Base-by-base conservation (phyloP, 2,888 invertebrate genomes). In the Hydrotaea diabolus region DNA sequence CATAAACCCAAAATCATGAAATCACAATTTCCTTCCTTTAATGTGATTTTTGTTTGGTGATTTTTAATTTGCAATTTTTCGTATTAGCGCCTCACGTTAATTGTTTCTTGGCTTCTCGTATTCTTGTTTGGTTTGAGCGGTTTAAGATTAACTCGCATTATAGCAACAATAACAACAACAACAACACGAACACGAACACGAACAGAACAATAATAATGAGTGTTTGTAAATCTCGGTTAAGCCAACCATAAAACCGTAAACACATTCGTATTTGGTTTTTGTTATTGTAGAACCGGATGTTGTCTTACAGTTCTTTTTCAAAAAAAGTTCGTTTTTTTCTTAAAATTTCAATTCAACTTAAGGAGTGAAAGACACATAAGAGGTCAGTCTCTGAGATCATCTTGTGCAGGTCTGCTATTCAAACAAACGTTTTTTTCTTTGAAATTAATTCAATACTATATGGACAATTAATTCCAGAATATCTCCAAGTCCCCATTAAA, bases 21-120 rank as follows among this genome's bases (percentile, higher is more conserved):
- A 64, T 84, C 75, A 73, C 79, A 77, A 73, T 74, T 85, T 85
- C 84, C 82, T 82, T 85, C 75, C 71, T 82, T 79, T 82, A 53
- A 66, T 59, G 39, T 31, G 19, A 46, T 64, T 21, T 64, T 21
- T 31, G 7, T 23, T 46, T 69, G 66, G 66, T 66, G 9, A 66
- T 69, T 69, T 73, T 77, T 62, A 66, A 79, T 79, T 77, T 46
- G 31, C 64, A 76, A 59, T 66, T 77, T n/a, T 79, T 81, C 36
- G 76, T 84, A 39, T 78, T 75, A 59, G 55, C 78, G 13, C n/a
- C 72, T n/a, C 23, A 13, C 17, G 19, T 77, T 80, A 77, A 75
- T 80, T 80, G 23, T 77, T 72, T 69, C 71, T 73, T 79, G 43
- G 21, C 21, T 57, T 43, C 43, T 69, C 13, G 4, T 9, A 26